Base-by-base conservation (phyloP, 92 coral and sea anemone species). In the Epizoanthus scotinus region DNA sequence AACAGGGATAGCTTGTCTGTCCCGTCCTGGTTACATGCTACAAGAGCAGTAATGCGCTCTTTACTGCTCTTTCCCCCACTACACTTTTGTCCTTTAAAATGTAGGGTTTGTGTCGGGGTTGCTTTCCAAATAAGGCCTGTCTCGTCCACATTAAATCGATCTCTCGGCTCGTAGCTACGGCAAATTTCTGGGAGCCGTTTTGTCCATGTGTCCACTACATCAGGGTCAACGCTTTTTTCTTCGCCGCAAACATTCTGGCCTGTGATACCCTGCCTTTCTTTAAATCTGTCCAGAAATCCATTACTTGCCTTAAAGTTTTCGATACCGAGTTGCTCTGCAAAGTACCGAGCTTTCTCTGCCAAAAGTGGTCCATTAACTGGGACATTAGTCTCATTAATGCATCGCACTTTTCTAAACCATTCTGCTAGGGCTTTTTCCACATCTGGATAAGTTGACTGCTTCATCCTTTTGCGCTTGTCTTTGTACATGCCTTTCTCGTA, bases 261-360 rank as follows among this genome's bases (percentile, higher is more conserved):
- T 28, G 81, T 83, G 69, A 83, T 83, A 17, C 82, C 87, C n/a
- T 64, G 87, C 71, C 87, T 83, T 83, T 83, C 87, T 70, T 83
- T 83, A 70, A 83, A 83, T 26, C 60, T 34, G 34, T 69, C 85
- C 54, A 81, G 85, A 38, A 83, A 72, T 66, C 86, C 64, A 57
- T 14, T 38, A 25, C 81, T 83, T 83, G 81, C 86, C 86, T 83
- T 83, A 57, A 83, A 83, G 86, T 73, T 68, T 50, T 72, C 50
- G 59, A 59, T 47, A 44, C 81, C 86, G 52, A 81, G 21, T 54
- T 84, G 82, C 20, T 81, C 50, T 34, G 84, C 78, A 81, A 67
- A 81, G 61, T 67, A 66, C 53, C 28, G 84, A 63, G 84, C 81
- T 71, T 83, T 62, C 65, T 83, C 86, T 71, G 29, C 71, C 55